Evolutionary conservation across 2,113 vertebrate species (phyloP).

Genomic region (human (Homo sapiens)): GRCh38 chrX:138841501-138842000

Average conservation of each 20-base stretch:
- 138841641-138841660: neutral
- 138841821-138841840: neutral
- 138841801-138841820: neutral
- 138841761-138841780: conserved; percentile 20
- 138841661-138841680: conserved; percentile 9
- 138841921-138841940: neutral
- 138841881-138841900: neutral
- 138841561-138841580: neutral
- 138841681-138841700: conserved; percentile 47
- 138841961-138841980: neutral
- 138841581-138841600: neutral
- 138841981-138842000: neutral
- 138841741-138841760: conserved; percentile 23
- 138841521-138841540: neutral
- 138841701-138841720: conserved; percentile 50
- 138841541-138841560: neutral
- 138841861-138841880: neutral
- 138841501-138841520: neutral
- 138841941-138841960: neutral
- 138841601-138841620: neutral
- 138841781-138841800: neutral
- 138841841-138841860: neutral
- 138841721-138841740: neutral
- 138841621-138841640: conserved; percentile 48
- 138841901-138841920: neutral